These are phyloP conservation scores for Nasonia vitripennis DNA, from an alignment of 1,140 invertebrate genomes.

Conservation along the genomic window DNA sequence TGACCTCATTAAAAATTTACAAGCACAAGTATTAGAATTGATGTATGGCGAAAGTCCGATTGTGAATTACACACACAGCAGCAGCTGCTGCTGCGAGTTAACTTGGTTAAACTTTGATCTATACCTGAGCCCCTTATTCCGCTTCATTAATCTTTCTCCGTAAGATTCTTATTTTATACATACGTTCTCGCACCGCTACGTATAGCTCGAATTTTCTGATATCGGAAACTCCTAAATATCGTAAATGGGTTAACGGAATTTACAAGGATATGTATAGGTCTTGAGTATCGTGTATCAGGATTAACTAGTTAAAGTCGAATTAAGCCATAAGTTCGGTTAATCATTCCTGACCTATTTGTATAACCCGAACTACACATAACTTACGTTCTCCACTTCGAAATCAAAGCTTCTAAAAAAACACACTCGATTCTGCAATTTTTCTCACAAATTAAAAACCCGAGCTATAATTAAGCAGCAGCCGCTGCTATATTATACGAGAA, in stretches of 20 bases:
- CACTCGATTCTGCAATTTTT: no score
- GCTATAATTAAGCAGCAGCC: neutral
- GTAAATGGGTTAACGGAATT: slow-evolving; percentile 16
- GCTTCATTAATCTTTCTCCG: neutral
- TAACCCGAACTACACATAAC: no score
- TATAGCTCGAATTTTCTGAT: neutral
- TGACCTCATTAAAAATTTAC: neutral
- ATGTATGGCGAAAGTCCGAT: neutral
- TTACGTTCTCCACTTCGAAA: no score
- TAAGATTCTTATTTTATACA: neutral
- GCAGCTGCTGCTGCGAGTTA: neutral
- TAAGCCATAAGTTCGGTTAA: neutral
- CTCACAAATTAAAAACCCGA: neutral
- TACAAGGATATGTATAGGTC: neutral
- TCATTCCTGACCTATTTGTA: neutral
- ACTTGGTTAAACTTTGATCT: neutral
- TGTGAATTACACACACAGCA: neutral
- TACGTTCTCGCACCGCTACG: neutral
- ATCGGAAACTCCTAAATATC: slow-evolving; percentile 16
- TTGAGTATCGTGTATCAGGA: neutral
- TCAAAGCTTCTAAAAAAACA: no score
- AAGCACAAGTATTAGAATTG: neutral
- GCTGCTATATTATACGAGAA: neutral
- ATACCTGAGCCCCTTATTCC: neutral
- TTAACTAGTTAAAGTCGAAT: slow-evolving; percentile 14